Evolutionary conservation across 2,888 invertebrate genomes (phyloP), one percentile per base, ranked within the genome.

Genomic region (Cremastinae sp.): DNA sequence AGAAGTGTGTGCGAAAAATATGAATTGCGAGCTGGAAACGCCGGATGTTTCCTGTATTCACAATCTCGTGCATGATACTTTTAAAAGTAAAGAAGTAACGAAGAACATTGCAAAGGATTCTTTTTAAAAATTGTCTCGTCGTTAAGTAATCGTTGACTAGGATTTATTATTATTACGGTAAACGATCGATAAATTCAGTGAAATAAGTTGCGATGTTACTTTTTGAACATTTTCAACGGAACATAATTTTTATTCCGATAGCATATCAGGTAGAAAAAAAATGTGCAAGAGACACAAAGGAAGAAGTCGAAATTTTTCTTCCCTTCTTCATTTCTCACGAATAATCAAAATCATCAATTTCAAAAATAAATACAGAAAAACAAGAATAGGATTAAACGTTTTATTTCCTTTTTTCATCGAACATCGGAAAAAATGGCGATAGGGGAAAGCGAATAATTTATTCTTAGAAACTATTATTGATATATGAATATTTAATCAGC

Each of bases 11-110:
- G 36, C 34, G n/a, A 36, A 20, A 64, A 65, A 43, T 14, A 0
- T 34, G 58, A 16, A 34, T 51, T 66, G 20, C 22, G 7, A 36
- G 69, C 68, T n/a, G 78, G 79, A 78, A 80, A 80, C 74, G 79
- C 79, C 79, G 79, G 79, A 79, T 80, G 74, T 80, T 82, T 79
- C 79, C 74, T 41, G 43, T 59, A 61, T 71, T 71, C 47, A 61
- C 62, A 51, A n/a, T 49, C 62, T 59, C 51, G 28, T 38, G 14
- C 34, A 36, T 14, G 28, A 28, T 70, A 47, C 18, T 51, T 22
- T 16, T 41, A 18, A 45, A 56, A 73, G 8, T 8, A 41, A 51
- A 8, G 12, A 62, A 56, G n/a, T 59, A 28, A 28, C 28, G 28
- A 28, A 28, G 28, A 28, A 59, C 18, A 51, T 22, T 16, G 41